Evolutionary conservation across 2,113 vertebrate genomes (phyloP).

Genomic region (Oreochromis tanganicae): DNA sequence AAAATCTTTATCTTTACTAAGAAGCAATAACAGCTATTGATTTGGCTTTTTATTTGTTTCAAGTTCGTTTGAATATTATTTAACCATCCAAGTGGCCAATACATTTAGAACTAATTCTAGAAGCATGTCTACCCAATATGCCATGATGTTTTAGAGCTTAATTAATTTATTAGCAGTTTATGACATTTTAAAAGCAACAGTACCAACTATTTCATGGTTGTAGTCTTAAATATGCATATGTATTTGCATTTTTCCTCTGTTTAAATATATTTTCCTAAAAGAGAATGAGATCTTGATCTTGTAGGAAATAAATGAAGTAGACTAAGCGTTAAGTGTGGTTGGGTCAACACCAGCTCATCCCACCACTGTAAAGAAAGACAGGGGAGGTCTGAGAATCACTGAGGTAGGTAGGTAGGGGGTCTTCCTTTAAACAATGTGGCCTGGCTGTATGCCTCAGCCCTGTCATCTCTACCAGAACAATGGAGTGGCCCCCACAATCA

Average conservation of each 20-base stretch:
- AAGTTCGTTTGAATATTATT: not conserved
- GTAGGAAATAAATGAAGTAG: conserved; percentile 12
- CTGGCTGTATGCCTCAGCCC: conserved; percentile 7
- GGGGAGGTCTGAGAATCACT: not conserved
- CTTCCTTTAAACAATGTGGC: conserved; percentile 51
- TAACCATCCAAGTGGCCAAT: not conserved
- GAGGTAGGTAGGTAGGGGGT: conserved; percentile 12
- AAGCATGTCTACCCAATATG: not conserved
- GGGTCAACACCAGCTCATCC: not conserved
- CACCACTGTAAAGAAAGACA: conserved; percentile 27
- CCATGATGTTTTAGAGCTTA: not conserved
- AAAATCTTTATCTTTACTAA: not conserved
- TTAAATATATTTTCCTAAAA: not conserved
- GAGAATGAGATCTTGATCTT: not conserved
- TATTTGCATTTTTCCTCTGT: not conserved
- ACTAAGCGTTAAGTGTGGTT: conserved; percentile 44
- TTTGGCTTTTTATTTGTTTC: not conserved
- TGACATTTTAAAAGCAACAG: not conserved
- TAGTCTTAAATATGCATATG: not conserved
- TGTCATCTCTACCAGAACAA: conserved; percentile 62
- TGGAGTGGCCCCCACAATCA: conserved; percentile 25
- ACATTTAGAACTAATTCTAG: not conserved
- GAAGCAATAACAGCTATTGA: not conserved
- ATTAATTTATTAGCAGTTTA: not conserved
- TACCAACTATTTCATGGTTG: not conserved